A percentile compares a stretch with the other conserved stretches of the same genome.
These are phyloP conservation scores for Diorhabda sublineata DNA, from an alignment of 1,140 invertebrate species.

Conservation along the genomic window DNA sequence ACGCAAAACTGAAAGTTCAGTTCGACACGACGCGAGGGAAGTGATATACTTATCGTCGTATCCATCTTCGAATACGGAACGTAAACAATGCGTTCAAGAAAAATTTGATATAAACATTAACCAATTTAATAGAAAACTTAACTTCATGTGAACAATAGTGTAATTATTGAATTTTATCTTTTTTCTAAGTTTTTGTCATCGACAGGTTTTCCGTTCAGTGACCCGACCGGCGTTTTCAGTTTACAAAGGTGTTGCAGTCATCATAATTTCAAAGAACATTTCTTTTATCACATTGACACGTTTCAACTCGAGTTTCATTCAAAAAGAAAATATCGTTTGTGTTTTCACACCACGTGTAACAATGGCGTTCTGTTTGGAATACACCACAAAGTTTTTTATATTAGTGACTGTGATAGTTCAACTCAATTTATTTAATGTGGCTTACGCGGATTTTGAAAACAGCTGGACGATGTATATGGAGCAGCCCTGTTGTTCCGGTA, in stretches of 20 bases:
- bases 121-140: no score
- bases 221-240: background rate
- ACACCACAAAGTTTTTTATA: constrained; percentile 24
- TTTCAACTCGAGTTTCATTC: constrained; percentile 1
- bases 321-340: constrained; percentile 7
- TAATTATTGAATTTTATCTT: constrained; percentile 2
- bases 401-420: constrained; percentile 27
- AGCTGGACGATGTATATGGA: constrained; percentile 48
- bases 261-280: background rate
- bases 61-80: background rate
- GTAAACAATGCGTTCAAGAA: constrained; percentile 28
- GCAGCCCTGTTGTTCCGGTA: constrained; percentile 44
- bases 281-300: background rate
- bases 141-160: background rate
- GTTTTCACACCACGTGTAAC: constrained; percentile 6
- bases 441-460: constrained; percentile 44
- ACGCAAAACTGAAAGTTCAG: constrained; percentile 16
- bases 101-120: background rate
- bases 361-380: constrained; percentile 8
- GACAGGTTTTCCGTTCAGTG: background rate
- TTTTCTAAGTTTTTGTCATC: background rate
- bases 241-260: background rate
- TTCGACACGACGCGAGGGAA: constrained; percentile 15
- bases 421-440: constrained; percentile 17
- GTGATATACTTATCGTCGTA: background rate